A percentile compares a stretch with the other conserved stretches of the same genome.
phyloP scores from a whole-genome alignment of 2,888 invertebrate genomes.

The Imbricaverruca yamaguchii region DNA sequence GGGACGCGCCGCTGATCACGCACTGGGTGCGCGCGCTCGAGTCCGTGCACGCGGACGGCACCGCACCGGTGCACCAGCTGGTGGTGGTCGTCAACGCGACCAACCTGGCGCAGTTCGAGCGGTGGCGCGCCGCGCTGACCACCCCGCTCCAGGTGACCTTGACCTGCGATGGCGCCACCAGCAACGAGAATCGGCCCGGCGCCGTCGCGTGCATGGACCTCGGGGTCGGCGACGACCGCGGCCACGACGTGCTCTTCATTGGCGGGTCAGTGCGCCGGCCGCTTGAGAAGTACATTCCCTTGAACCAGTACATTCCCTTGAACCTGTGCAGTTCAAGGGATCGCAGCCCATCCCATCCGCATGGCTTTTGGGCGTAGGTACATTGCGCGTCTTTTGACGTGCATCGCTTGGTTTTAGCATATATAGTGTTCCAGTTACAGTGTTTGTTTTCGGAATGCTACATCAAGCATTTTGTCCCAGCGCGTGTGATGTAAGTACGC shows the following conservation, averaged over 20 bases:
- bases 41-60: background rate
- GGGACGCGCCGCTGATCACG: background rate
- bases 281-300: no score
- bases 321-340: no score
- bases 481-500: no score
- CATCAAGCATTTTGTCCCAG: no score
- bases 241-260: conserved; percentile 28
- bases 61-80: background rate
- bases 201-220: conserved; percentile 32
- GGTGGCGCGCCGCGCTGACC: background rate
- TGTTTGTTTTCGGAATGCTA: no score
- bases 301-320: no score
- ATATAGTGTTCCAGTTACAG: no score
- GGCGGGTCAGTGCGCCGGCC: conserved; percentile 28
- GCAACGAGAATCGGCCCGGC: conserved; percentile 31
- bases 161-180: conserved; percentile 29
- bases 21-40: background rate
- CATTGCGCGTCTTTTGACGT: no score
- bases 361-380: no score
- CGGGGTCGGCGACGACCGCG: conserved; percentile 24
- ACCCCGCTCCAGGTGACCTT: conserved; percentile 23
- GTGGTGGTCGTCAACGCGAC: background rate
- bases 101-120: background rate
- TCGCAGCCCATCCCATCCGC: no score
- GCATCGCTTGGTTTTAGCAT: no score